Evolutionary conservation across 2,888 invertebrate species (phyloP).

Genomic region (Antheraea yamamai): DNA sequence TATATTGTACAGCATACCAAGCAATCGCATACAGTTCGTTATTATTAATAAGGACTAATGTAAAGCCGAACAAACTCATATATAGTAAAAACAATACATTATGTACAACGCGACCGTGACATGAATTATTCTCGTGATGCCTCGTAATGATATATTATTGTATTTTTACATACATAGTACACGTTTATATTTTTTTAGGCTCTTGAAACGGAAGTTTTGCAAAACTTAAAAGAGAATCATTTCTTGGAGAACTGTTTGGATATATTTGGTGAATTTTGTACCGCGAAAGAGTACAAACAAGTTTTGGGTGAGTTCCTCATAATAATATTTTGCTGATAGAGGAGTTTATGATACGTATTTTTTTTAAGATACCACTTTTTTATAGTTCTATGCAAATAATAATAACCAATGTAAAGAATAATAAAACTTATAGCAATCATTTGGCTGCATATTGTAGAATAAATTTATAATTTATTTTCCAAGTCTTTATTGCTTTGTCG

Average conservation of each 20-base stretch:
- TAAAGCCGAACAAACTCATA: neutral
- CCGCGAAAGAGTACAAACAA: slow-evolving; percentile 52
- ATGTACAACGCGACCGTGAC: neutral
- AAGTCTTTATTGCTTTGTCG: neutral
- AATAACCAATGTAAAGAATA: neutral
- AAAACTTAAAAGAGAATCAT: slow-evolving; percentile 54
- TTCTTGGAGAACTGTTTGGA: slow-evolving; percentile 64
- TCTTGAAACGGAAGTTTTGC: slow-evolving; percentile 58
- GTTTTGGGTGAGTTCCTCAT: slow-evolving; percentile 55
- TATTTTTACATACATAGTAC: neutral
- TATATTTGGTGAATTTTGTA: slow-evolving; percentile 65
- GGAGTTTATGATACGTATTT: neutral
- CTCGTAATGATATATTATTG: neutral
- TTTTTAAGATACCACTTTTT: neutral
- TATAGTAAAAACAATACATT: neutral
- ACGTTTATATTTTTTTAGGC: slow-evolving; percentile 50
- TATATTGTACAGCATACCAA: neutral
- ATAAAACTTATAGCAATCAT: neutral
- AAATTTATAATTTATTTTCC: neutral
- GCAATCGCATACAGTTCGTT: neutral
- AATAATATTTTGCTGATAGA: neutral
- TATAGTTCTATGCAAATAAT: neutral
- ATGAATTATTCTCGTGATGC: neutral
- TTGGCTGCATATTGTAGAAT: too few species aligned
- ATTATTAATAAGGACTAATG: neutral